Evolutionary conservation across 2,888 invertebrate species (phyloP).

Genomic region (Ornithoptera alexandrae): DNA sequence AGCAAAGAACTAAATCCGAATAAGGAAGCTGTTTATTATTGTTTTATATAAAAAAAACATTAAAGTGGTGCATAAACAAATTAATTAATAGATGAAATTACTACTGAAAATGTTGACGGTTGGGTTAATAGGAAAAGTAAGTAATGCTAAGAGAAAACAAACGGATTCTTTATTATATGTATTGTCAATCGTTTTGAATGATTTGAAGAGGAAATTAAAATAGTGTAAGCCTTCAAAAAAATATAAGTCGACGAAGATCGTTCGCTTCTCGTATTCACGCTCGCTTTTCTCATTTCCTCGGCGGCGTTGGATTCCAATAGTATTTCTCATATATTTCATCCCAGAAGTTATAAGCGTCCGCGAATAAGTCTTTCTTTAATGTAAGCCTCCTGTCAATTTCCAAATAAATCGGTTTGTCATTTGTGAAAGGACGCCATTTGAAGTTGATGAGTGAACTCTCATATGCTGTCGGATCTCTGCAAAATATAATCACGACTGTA

Average conservation of each 20-base stretch:
- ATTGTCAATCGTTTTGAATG: background rate
- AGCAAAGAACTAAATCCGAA: too few species aligned
- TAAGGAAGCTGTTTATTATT: too few species aligned
- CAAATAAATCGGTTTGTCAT: conserved; percentile 53
- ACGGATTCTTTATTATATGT: background rate
- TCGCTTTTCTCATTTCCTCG: conserved; percentile 24
- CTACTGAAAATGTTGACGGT: too few species aligned
- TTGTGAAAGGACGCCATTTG: conserved; percentile 60
- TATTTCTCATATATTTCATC: conserved; percentile 58
- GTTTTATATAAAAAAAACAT: too few species aligned
- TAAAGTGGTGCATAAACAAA: too few species aligned
- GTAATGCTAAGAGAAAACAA: too few species aligned
- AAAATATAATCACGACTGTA: conserved; percentile 34
- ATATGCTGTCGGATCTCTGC: conserved; percentile 65
- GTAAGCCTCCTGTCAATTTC: conserved; percentile 53
- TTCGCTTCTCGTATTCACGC: background rate
- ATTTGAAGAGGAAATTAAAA: background rate
- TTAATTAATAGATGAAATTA: too few species aligned
- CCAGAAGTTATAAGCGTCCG: conserved; percentile 58
- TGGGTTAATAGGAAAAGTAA: too few species aligned
- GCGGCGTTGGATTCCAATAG: conserved; percentile 58
- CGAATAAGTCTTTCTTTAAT: conserved; percentile 53
- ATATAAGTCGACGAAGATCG: background rate
- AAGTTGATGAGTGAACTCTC: conserved; percentile 54
- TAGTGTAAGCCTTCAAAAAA: background rate